Conservation (phyloP, 1,140 invertebrate species). For the Meloidogyne chitwoodi region DNA sequence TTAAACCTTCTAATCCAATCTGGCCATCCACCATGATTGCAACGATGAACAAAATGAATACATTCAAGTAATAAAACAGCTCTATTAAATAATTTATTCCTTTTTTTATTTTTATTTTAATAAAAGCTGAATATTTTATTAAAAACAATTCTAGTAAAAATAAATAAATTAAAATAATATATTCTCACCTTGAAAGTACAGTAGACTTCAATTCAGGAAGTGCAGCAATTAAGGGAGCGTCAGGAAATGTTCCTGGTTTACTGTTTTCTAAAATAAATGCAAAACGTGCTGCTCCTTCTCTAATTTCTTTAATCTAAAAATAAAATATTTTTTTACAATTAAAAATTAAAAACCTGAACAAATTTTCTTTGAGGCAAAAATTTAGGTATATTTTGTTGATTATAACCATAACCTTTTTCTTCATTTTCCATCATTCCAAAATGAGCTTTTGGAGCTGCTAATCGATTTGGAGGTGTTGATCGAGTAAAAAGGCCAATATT, state of each 20-base stretch:
- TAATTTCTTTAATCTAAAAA: slow-evolving; percentile 67
- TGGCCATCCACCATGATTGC: slow-evolving; percentile 96
- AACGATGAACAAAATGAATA: slow-evolving; percentile 89
- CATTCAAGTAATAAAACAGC: slow-evolving; percentile 88
- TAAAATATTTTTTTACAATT: background rate
- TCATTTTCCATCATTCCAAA: background rate
- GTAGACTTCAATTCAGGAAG: slow-evolving; percentile 76
- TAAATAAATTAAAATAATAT: slow-evolving; percentile 77
- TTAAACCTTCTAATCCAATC: slow-evolving; percentile 81
- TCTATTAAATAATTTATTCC: slow-evolving; percentile 67
- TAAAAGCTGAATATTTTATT: too few relatives aligned
- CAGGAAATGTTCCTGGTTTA: slow-evolving; percentile 86
- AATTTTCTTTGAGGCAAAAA: slow-evolving; percentile 66
- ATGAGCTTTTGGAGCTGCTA: background rate
- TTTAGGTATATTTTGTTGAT: slow-evolving; percentile 8
- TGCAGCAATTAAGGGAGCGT: slow-evolving; percentile 89
- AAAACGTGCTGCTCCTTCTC: slow-evolving; percentile 76
- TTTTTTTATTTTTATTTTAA: too few relatives aligned
- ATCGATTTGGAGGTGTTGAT: background rate
- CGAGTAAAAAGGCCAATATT: background rate
- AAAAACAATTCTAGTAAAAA: too few relatives aligned
- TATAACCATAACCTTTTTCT: background rate
- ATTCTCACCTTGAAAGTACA: slow-evolving; percentile 15
- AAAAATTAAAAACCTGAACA: slow-evolving; percentile 62
- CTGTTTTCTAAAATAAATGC: slow-evolving; percentile 87